These are phyloP conservation scores for Odobenus rosmarus DNA, from an alignment of 2,113 vertebrate species.

Conservation along the genomic window DNA sequence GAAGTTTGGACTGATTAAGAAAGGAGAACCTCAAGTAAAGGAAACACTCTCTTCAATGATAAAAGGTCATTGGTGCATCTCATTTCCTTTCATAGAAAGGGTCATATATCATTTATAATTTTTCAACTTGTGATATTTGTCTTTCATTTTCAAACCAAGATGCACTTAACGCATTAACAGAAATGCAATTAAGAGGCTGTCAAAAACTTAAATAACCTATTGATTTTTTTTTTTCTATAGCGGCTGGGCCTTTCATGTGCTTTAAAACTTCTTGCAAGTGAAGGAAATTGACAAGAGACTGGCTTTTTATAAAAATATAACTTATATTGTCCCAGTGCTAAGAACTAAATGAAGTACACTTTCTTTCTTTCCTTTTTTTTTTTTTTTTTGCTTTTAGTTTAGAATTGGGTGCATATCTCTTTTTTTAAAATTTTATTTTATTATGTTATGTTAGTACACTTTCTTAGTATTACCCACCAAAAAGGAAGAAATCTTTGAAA, in stretches of 20 bases:
- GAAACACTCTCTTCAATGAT: background rate
- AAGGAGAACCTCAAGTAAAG: background rate
- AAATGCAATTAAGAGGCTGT: slow-evolving; percentile 16
- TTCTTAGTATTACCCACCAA: background rate
- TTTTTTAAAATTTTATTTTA: too few species aligned
- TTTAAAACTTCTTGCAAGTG: background rate
- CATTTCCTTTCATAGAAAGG: background rate
- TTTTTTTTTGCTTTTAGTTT: too few species aligned
- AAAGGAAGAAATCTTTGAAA: background rate
- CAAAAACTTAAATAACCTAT: background rate
- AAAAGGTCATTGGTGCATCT: background rate
- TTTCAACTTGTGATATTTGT: background rate
- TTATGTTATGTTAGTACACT: background rate
- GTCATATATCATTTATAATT: background rate
- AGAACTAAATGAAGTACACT: background rate
- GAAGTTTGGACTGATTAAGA: background rate
- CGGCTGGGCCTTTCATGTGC: background rate
- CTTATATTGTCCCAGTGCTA: background rate
- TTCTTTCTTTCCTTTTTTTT: background rate
- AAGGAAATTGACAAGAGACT: background rate
- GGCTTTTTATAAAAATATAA: background rate
- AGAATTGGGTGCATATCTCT: too few species aligned
- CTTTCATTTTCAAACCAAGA: slow-evolving; percentile 35
- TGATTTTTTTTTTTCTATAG: background rate
- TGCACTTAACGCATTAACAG: background rate